Base-by-base conservation (phyloP, 1,140 invertebrate genomes). In the Cyclina sinensis region DNA sequence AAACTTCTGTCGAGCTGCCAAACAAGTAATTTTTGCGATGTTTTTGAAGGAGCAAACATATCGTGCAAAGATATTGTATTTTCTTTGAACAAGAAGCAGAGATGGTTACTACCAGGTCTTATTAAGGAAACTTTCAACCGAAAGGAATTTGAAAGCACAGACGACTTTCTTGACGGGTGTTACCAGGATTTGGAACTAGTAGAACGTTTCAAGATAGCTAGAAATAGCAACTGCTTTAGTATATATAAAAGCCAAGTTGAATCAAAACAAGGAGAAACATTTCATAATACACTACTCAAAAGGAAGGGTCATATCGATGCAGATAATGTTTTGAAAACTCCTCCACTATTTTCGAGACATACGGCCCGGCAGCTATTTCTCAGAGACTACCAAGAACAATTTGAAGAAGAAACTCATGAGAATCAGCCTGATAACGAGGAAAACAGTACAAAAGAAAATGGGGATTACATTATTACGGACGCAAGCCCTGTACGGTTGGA, bases 71-170 rank as follows among this genome's bases (percentile, higher is more conserved):
- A 27, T 30, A 9, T 74, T 1, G 2, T 51, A 7, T 74, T 24
- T 51, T 74, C 70, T 9, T 74, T 74, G 24, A 74, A 74, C 24
- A 74, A 74, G 21, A 9, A 74, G 1, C 39, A 27, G 2, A 46
- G 70, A 74, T 74, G 70, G 70, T n/a, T 74, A n/a, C 70, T 74
- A 16, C 70, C 70, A n/a, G 70, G 48, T 16, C 7, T 74, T 7
- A 11, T 74, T 5, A n/a, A 74, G 48, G 1, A 39, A 4, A 21
- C 43, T 9, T 12, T 27, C 5, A 4, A 27, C 4, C 0, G 2
- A 24, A 14, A 73, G 3, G 68, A 39, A 12, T 37, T 37, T 1
- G 0, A 21, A 1, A 5, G 1, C n/a, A 39, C 32, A 16, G 21
- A 73, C 18, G 35, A 39, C 9, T 16, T 9, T 21, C 12, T 9